These are phyloP conservation scores for Spizaetus ornatus DNA, from an alignment of 2,113 vertebrate genomes.

Conservation along the genomic window DNA sequence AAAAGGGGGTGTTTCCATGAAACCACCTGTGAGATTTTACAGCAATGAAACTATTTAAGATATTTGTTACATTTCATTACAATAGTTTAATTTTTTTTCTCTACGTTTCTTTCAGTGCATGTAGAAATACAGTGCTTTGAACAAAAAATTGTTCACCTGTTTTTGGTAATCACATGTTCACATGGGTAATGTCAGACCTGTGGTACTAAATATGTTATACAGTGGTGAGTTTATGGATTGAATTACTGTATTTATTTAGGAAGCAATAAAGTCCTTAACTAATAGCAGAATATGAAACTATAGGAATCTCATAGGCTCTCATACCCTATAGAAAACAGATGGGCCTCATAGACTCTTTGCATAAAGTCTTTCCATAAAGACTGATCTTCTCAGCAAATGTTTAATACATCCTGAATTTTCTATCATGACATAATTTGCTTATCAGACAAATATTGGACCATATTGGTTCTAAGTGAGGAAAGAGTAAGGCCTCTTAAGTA, in stretches of 20 bases:
- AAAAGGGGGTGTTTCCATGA: neutral
- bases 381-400: neutral
- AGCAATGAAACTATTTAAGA: neutral
- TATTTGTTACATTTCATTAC: neutral
- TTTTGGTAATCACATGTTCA: neutral
- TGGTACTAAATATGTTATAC: neutral
- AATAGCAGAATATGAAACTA: neutral
- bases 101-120: neutral
- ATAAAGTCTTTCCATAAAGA: neutral
- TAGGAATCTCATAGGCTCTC: neutral
- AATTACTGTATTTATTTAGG: conserved; percentile 29
- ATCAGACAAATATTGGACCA: neutral
- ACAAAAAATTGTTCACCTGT: neutral
- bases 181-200: neutral
- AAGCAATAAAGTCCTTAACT: conserved; percentile 1
- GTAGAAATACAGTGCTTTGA: neutral
- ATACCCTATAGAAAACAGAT: neutral
- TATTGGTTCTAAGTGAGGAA: neutral
- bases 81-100: neutral
- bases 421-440: neutral
- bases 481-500: neutral
- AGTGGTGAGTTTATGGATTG: neutral
- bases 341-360: neutral
- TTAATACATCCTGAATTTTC: neutral
- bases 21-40: conserved; percentile 14